Evolutionary conservation across 37 sponge, comb jelly and placozoan genomes (phyloP).

Genomic region (Tethya wilhelma): DNA sequence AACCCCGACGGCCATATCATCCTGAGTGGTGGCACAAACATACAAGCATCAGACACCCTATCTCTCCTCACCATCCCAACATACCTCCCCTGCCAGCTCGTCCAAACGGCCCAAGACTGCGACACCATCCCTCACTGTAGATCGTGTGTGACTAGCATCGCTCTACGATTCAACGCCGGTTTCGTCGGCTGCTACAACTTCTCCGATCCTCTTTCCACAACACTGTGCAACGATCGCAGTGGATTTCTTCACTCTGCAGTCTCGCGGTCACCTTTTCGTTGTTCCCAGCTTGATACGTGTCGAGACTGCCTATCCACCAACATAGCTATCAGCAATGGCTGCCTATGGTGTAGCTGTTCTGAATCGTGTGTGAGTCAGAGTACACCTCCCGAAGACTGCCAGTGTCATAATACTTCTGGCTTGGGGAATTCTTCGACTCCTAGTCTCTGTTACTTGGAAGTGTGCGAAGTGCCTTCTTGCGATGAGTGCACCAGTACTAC

Average conservation of each 20-base stretch:
- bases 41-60: too few relatives aligned
- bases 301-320: neutral
- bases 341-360: constrained; percentile 3
- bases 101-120: neutral
- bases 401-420: neutral
- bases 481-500: neutral
- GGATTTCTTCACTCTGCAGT: neutral
- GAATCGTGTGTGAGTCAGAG: neutral
- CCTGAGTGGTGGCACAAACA: too few relatives aligned
- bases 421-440: neutral
- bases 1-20: too few relatives aligned
- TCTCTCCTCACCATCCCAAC: neutral
- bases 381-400: too few relatives aligned
- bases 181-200: neutral
- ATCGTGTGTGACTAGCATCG: neutral
- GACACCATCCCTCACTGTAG: too few relatives aligned
- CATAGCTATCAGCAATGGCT: neutral
- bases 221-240: neutral
- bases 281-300: neutral
- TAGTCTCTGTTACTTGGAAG: neutral
- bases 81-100: neutral
- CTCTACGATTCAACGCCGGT: neutral
- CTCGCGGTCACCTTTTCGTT: neutral
- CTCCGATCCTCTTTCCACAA: neutral
- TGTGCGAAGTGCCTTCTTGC: constrained; percentile 1